phyloP scores from a whole-genome alignment of 2,888 invertebrate genomes.

The Brachyptera putata region DNA sequence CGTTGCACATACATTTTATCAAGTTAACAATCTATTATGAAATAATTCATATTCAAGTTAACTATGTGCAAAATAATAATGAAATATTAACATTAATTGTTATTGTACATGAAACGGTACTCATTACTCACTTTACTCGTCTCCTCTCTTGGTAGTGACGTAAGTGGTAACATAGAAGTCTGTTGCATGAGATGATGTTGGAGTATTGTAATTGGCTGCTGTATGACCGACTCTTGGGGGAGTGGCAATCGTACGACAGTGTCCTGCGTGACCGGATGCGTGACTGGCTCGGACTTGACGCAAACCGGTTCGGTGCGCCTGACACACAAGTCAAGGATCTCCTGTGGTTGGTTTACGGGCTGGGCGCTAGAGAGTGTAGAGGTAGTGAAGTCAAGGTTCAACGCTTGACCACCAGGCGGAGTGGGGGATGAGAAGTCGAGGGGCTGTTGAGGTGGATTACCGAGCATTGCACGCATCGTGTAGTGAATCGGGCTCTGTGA shows the following conservation, averaged over 20 bases:
- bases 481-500: not conserved
- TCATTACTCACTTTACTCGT: too few relatives aligned
- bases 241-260: not conserved
- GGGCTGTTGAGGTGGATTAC: constrained; percentile 3
- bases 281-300: not conserved
- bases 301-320: not conserved
- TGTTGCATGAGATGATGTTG: constrained; percentile 13
- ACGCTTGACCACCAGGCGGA: not conserved
- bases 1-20: too few relatives aligned
- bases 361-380: not conserved
- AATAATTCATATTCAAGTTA: too few relatives aligned
- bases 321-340: constrained; percentile 21
- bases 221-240: not conserved
- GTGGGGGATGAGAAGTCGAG: constrained; percentile 15
- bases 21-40: too few relatives aligned
- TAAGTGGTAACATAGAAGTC: not conserved
- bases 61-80: too few relatives aligned
- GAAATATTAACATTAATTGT: too few relatives aligned
- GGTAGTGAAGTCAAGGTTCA: constrained; percentile 18
- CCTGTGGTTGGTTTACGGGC: not conserved
- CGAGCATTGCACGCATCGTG: not conserved
- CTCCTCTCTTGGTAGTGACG: too few relatives aligned
- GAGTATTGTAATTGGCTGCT: constrained; percentile 5
- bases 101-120: too few relatives aligned
- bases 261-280: not conserved